These are phyloP conservation scores for Drosophila novamexicana DNA, from an alignment of 1,140 invertebrate species.

Conservation along the genomic window DNA sequence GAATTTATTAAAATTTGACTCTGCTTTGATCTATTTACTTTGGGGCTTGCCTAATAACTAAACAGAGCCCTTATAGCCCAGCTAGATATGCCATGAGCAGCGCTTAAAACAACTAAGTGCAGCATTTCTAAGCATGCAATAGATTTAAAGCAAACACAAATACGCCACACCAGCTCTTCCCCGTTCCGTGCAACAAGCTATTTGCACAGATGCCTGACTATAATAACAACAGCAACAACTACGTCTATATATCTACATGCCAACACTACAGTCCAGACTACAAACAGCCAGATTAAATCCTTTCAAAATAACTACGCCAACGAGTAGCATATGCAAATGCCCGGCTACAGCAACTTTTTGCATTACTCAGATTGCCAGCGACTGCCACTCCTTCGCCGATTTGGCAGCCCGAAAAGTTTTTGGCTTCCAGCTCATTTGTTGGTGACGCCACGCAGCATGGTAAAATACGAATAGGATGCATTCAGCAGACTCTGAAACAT, in stretches of 20 bases:
- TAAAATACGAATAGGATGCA: constrained; percentile 82
- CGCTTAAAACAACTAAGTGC: constrained; percentile 14
- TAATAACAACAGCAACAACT: constrained; percentile 8
- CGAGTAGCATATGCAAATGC: constrained; percentile 73
- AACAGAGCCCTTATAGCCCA: background rate
- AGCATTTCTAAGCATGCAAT: constrained; percentile 26
- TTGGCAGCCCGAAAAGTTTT: constrained; percentile 51
- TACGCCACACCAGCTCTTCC: background rate
- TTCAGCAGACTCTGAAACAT: constrained; percentile 82
- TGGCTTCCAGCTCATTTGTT: constrained; percentile 74
- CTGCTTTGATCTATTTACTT: constrained; percentile 5
- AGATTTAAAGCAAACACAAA: constrained; percentile 38
- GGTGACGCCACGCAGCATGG: constrained; percentile 76
- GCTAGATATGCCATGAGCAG: background rate
- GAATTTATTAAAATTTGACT: background rate
- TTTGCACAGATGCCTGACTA: constrained; percentile 26
- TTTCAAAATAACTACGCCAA: constrained; percentile 69
- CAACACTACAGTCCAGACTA: constrained; percentile 35
- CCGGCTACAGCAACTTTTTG: constrained; percentile 64
- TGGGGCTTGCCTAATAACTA: background rate
- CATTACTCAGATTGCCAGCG: constrained; percentile 74
- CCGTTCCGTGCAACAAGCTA: constrained; percentile 34
- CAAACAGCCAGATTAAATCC: constrained; percentile 74
- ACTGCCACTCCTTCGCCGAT: background rate
- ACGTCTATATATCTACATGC: constrained; percentile 23